phyloP scores from a whole-genome alignment of 2,113 vertebrate genomes.

The Labrus mixtus region DNA sequence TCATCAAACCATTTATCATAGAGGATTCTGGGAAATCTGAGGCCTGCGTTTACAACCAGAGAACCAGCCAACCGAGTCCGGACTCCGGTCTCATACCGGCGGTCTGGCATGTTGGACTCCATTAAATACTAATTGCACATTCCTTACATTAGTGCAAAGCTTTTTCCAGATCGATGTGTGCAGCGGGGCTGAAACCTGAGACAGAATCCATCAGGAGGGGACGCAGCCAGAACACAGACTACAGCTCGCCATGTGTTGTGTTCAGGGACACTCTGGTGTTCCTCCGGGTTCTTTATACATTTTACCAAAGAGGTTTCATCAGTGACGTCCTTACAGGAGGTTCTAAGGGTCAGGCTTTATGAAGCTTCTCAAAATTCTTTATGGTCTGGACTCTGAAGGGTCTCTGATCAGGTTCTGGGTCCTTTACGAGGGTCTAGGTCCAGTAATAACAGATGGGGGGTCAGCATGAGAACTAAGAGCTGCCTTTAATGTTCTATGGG shows the following conservation, averaged over 20 bases:
- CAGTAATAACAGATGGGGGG: too few species aligned
- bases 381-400: too few species aligned
- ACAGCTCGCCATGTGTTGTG: background rate
- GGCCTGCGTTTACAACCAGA: conserved; percentile 35
- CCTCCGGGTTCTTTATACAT: too few species aligned
- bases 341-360: too few species aligned
- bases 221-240: background rate
- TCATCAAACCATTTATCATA: conserved; percentile 41
- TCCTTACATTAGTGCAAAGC: conserved; percentile 39
- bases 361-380: too few species aligned
- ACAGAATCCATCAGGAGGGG: conserved; percentile 1
- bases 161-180: conserved; percentile 36
- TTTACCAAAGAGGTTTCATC: too few species aligned
- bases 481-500: too few species aligned
- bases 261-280: background rate
- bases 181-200: conserved; percentile 3
- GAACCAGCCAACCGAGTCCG: background rate
- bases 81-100: conserved; percentile 29
- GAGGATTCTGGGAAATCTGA: conserved; percentile 61
- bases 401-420: too few species aligned
- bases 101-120: conserved; percentile 49
- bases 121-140: conserved; percentile 37
- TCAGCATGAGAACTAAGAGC: too few species aligned
- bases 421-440: too few species aligned
- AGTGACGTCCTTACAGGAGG: too few species aligned